These are phyloP conservation scores for Drosophila elegans DNA, from an alignment of 1,140 invertebrate species.

Conservation along the genomic window DNA sequence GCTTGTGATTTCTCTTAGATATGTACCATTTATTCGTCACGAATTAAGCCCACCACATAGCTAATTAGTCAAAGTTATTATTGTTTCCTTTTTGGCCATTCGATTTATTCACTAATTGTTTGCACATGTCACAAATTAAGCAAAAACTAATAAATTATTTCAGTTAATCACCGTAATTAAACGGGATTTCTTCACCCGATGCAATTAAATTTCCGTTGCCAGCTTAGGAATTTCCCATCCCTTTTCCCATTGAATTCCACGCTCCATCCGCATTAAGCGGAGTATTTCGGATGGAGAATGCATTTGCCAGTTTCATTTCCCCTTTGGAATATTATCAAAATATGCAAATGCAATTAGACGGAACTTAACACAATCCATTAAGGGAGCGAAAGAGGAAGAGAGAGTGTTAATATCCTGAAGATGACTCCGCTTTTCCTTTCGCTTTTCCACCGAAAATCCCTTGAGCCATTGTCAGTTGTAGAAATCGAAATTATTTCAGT, in stretches of 20 bases:
- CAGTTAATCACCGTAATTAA: slow-evolving; percentile 45
- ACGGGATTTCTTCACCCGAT: slow-evolving; percentile 36
- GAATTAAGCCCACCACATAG: slow-evolving; percentile 21
- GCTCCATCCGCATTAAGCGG: slow-evolving; percentile 22
- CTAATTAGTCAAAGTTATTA: slow-evolving; percentile 44
- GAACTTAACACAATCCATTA: slow-evolving; percentile 61
- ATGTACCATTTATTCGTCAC: slow-evolving; percentile 2
- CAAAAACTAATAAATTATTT: slow-evolving; percentile 50
- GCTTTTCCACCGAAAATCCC: slow-evolving; percentile 34
- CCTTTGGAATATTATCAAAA: slow-evolving; percentile 71
- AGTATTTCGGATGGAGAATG: slow-evolving; percentile 34
- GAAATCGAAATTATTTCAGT: slow-evolving; percentile 37
- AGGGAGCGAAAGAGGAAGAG: slow-evolving; percentile 9
- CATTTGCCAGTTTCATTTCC: slow-evolving; percentile 77
- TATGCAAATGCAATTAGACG: slow-evolving; percentile 80
- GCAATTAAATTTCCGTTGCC: slow-evolving; percentile 49
- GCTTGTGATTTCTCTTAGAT: not conserved
- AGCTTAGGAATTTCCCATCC: slow-evolving; percentile 39
- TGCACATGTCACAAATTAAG: slow-evolving; percentile 53
- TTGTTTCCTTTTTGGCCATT: slow-evolving; percentile 28
- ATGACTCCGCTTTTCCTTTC: slow-evolving; percentile 46
- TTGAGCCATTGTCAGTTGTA: slow-evolving; percentile 28
- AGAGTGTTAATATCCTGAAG: slow-evolving; percentile 54
- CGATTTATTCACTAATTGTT: slow-evolving; percentile 49
- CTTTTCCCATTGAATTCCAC: slow-evolving; percentile 8